Conservation (phyloP, 2,113 vertebrate genomes). For the Hemiprocne comata region DNA sequence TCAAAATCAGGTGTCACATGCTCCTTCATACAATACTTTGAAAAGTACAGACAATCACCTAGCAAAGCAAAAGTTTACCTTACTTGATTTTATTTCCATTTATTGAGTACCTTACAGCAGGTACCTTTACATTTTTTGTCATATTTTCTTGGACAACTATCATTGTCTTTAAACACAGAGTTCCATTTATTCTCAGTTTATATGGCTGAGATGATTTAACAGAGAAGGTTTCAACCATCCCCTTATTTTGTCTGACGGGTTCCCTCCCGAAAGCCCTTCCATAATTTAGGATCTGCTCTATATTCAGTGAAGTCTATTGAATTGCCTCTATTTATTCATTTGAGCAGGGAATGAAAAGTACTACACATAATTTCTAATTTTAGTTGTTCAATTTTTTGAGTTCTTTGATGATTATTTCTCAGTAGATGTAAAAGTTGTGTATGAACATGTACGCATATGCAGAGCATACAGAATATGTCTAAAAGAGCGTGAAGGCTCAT, state of each 20-base stretch:
- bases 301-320: background rate
- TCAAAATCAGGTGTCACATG: constrained; percentile 13
- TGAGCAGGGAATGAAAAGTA: background rate
- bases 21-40: background rate
- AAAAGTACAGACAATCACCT: background rate
- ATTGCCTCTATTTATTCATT: background rate
- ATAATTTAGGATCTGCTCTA: background rate
- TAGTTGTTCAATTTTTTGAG: background rate
- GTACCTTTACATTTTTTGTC: background rate
- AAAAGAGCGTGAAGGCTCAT: background rate
- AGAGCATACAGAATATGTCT: background rate
- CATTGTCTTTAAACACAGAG: background rate
- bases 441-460: background rate
- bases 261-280: background rate
- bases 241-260: background rate
- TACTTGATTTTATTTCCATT: background rate
- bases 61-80: background rate
- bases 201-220: background rate
- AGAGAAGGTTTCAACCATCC: background rate
- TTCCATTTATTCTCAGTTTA: background rate
- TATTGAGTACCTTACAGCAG: background rate
- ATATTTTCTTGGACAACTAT: background rate
- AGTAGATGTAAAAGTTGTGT: background rate
- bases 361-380: background rate
- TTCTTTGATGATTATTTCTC: background rate